Evolutionary conservation across 1,140 invertebrate species (phyloP), one percentile per base, ranked within the genome.

Genomic region (Thrips palmi): DNA sequence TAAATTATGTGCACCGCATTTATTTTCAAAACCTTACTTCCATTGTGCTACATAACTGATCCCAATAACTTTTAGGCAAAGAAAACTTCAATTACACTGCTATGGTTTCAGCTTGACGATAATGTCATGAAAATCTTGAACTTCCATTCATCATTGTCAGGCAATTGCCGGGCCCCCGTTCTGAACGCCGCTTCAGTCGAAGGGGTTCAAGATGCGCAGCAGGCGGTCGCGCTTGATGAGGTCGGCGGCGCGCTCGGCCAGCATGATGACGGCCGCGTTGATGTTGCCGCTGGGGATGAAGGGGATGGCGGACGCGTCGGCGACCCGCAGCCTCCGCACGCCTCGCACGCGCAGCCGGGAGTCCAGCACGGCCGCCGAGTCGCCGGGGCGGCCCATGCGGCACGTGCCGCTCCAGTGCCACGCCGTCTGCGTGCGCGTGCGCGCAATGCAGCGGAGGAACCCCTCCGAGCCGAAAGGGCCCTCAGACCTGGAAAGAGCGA

Each of bases 251-350:
- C 47, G 47, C 33, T 56, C 54, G 4, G 45, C 54, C 11, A 56
- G 49, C 55, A 57, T 57, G 15, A 56, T 48, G 6, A 42, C 40
- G 8, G 55, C 42, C n/a, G 48, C 53, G 25, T 52, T 52, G 5
- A 51, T 51, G 34, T 55, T 55, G 8, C 54, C 57, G 1, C 49
- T 50, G 2, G 48, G 45, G 12, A 58, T 47, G 10, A 40, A 43
- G 5, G 58, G 59, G 51, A 62, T 60, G 18, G 60, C 45, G 5
- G 54, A 57, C 7, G 51, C 58, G 41, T 61, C 59, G 1, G 53
- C 47, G 5, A 61, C 59, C 11, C 59, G 43, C 1, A 59, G 33
- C 4, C 47, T 37, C 19, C 38, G 57, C 6, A 50, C 17, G 38
- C 55, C 42, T 12, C 45, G 30, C 2, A 53, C 50, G 14, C 46